Evolutionary conservation across 2,888 invertebrate genomes (phyloP), one percentile per base, ranked within the genome.

Genomic region (Conistra vaccinii): DNA sequence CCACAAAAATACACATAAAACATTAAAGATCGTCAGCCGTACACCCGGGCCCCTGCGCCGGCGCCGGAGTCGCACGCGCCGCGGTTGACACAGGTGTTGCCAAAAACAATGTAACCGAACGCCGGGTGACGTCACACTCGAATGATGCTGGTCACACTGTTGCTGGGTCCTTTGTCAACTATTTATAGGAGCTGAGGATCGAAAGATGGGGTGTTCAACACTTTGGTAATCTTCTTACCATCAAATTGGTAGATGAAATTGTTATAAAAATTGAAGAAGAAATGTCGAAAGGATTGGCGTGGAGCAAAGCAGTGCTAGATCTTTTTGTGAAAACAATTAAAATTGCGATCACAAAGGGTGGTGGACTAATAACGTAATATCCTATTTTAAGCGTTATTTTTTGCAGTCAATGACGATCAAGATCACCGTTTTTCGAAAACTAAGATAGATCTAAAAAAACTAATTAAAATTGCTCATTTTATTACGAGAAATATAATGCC

Each of bases 41-140:
- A 58, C 58, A 72, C 51, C 57, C 55, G 60, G 66, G 68, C 66
- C 67, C 73, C 68, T 58, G 83, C 83, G 82, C 79, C 35, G 71
- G 78, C 87, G 87, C 45, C 81, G 80, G 26, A 48, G 58, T 58
- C 83, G 88, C 88, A 88, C 89, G 88, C 88, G 89, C 78, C 76
- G n/a, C 39, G 0, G 78, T 88, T 87, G 81, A 82, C 86, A 84
- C 88, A 88, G 86, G 80, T 88, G 88, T 39, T 29, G 83, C 73
- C 78, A 75, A 78, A 70, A 76, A 85, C 86, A 80, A 80, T 82
- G 80, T 75, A 85, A 77, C 68, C 78, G 26, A 78, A 87, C 61
- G 69, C 73, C 51, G 39, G 1, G 12, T 76, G 87, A 85, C 87
- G 81, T 83, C 85, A 85, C 26, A 14, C 20, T 23, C 35, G 45